Percentiles rank a stretch among this genome's conserved stretches.
These are phyloP conservation scores for Okamejei kenojei DNA, from an alignment of 2,797 vertebrate species.

Conservation along the genomic window DNA sequence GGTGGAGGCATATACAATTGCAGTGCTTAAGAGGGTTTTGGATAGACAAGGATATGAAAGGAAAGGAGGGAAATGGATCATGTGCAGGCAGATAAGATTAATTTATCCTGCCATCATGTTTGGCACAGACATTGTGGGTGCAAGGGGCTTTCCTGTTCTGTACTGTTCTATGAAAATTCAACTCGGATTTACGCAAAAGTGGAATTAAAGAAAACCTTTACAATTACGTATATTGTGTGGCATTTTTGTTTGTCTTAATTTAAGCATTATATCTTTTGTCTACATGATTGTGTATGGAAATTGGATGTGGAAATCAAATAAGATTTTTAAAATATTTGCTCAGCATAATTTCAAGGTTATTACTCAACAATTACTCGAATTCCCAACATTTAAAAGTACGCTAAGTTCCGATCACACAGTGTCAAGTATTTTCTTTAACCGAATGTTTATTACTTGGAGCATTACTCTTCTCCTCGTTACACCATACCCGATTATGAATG, in stretches of 20 bases:
- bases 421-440: background rate
- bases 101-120: no score
- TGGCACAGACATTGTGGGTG: no score
- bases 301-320: background rate
- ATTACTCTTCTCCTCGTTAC: background rate
- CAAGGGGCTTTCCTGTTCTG: no score
- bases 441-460: background rate
- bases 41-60: no score
- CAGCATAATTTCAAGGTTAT: conserved; percentile 2
- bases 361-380: background rate
- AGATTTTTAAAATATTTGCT: background rate
- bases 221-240: no score
- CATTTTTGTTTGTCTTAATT: background rate
- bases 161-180: background rate
- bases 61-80: no score
- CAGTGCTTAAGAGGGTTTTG: no score
- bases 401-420: background rate
- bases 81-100: no score
- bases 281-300: background rate
- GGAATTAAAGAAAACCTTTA: background rate
- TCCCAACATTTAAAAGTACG: background rate
- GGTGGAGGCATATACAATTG: no score
- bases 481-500: background rate
- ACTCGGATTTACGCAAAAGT: background rate
- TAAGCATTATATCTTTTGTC: background rate